These are phyloP conservation scores for Drosophila sproati DNA, from an alignment of 1,140 invertebrate genomes.

Conservation along the genomic window DNA sequence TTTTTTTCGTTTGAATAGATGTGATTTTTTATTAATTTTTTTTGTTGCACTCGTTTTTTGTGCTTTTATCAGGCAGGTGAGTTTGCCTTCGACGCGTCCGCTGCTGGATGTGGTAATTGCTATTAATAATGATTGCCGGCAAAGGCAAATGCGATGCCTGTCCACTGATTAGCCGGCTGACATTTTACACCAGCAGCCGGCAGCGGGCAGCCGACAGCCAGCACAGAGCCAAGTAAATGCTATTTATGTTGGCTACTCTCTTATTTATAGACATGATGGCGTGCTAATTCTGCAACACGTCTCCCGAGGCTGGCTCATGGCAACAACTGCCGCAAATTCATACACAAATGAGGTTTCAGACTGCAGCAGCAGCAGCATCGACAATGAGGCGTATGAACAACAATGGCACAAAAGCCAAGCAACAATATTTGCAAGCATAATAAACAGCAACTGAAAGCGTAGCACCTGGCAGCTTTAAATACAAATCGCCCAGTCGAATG, in stretches of 20 bases:
- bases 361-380: constrained; percentile 21
- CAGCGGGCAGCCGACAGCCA: neutral
- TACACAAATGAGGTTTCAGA: constrained; percentile 61
- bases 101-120: constrained; percentile 71
- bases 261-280: constrained; percentile 73
- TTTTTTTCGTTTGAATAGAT: constrained; percentile 56
- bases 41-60: constrained; percentile 29
- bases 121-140: constrained; percentile 78
- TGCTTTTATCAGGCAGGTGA: constrained; percentile 44
- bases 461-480: constrained; percentile 43
- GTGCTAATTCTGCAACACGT: constrained; percentile 70
- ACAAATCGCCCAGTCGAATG: neutral
- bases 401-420: constrained; percentile 56
- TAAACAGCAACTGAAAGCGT: constrained; percentile 49
- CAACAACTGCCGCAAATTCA: constrained; percentile 5
- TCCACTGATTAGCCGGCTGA: constrained; percentile 68
- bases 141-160: constrained; percentile 49
- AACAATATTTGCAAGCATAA: constrained; percentile 50
- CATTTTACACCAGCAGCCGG: constrained; percentile 61
- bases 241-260: constrained; percentile 66
- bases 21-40: constrained; percentile 32
- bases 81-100: constrained; percentile 57
- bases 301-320: constrained; percentile 51
- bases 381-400: constrained; percentile 71
- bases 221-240: constrained; percentile 52